These are phyloP conservation scores for Phortica magna DNA, from an alignment of 2,888 invertebrate genomes.

Conservation along the genomic window DNA sequence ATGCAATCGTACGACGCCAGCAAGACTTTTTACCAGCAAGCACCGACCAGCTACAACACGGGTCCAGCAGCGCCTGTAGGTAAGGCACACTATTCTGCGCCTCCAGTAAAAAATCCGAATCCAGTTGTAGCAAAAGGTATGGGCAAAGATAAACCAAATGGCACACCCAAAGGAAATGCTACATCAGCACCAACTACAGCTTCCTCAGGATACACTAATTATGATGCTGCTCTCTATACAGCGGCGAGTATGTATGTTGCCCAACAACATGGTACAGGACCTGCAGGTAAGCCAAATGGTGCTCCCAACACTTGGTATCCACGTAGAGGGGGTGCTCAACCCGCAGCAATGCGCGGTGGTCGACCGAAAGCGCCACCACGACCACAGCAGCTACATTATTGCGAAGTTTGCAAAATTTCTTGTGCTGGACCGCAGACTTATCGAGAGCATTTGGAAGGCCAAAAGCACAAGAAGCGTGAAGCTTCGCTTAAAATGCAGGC, in stretches of 20 bases:
- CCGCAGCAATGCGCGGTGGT: conserved; percentile 59
- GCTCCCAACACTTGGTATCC: conserved; percentile 79
- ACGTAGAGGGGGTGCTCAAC: conserved; percentile 72
- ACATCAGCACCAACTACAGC: conserved; percentile 80
- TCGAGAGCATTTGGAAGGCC: conserved; percentile 97
- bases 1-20: conserved; percentile 88
- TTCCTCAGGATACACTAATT: conserved; percentile 88
- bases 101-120: conserved; percentile 83
- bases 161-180: conserved; percentile 55
- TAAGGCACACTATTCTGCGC: conserved; percentile 79
- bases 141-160: conserved; percentile 73
- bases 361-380: conserved; percentile 85
- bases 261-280: conserved; percentile 81
- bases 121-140: conserved; percentile 79
- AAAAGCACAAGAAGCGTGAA: conserved; percentile 99
- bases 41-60: conserved; percentile 79
- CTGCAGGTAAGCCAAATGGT: conserved; percentile 74
- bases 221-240: conserved; percentile 96
- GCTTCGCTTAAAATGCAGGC: conserved; percentile 87
- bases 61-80: conserved; percentile 75
- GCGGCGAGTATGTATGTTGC: conserved; percentile 97
- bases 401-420: conserved; percentile 99
- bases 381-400: conserved; percentile 96
- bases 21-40: conserved; percentile 91
- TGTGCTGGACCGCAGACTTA: conserved; percentile 97